Evolutionary conservation across 1,140 invertebrate genomes (phyloP), one percentile per base, ranked within the genome.

Genomic region (Drosophila tsacasi): DNA sequence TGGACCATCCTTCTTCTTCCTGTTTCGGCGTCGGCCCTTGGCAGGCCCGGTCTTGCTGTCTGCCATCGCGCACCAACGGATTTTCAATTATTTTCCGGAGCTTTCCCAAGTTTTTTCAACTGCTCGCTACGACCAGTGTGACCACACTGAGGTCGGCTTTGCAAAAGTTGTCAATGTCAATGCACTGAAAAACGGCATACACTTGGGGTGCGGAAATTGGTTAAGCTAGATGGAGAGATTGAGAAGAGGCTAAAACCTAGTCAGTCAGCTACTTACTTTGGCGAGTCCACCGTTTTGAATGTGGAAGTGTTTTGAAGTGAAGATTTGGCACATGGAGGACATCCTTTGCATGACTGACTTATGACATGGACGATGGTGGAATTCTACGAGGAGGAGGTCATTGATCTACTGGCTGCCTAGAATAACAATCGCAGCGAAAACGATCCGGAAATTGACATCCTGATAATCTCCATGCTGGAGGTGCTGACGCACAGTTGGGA

Each of bases 71-170:
- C 30, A 17, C 50, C 12, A 54, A 54, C 30, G 3, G 13, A 25
- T n/a, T 39, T 57, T 54, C 19, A 35, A 54, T 54, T 57, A n/a
- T 12, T 39, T 57, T 55, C 21, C 21, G 15, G 21, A 55, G 21
- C 15, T 57, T 23, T 9, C 19, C 7, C 13, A 23, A 55, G 52
- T 55, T 37, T 39, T 35, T 39, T 9, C 54, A 39, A 25, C 17
- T n/a, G 52, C 21, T 37, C 8, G 15, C 19, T 17, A 12, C 13
- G 19, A 21, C 5, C 5, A 55, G 32, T 37, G 32, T 37, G 52
- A 55, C 52, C 32, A 35, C 7, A 5, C 52, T 15, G 30, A 21
- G 4, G 9, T 21, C 0, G 19, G 8, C 13, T 35, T 35, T 19
- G 15, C 30, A 54, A 15, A 2, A n/a, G n/a, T 7, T 3, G n/a